These are phyloP conservation scores for Diorhabda elongata DNA, from an alignment of 1,140 invertebrate species.

Conservation along the genomic window DNA sequence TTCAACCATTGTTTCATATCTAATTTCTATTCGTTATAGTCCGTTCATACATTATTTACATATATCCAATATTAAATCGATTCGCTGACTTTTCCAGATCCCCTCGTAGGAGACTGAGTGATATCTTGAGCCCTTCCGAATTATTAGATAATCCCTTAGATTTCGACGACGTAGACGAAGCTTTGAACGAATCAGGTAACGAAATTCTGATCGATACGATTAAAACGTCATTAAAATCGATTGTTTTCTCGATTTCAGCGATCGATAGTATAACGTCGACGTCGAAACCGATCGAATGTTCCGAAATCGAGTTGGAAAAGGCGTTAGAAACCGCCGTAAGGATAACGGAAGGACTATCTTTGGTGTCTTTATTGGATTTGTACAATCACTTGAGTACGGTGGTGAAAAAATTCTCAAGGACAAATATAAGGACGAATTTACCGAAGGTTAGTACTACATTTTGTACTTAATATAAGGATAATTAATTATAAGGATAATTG, in stretches of 20 bases:
- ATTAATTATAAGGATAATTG: slow-evolving; percentile 23
- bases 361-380: slow-evolving; percentile 59
- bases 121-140: slow-evolving; percentile 43
- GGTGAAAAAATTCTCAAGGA: slow-evolving; percentile 52
- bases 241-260: slow-evolving; percentile 15
- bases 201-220: background rate
- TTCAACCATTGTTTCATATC: too few relatives aligned
- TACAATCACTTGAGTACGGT: slow-evolving; percentile 57
- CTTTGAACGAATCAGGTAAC: slow-evolving; percentile 40
- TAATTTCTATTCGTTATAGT: too few relatives aligned
- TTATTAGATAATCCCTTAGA: slow-evolving; percentile 41
- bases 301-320: slow-evolving; percentile 57
- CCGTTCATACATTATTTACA: too few relatives aligned
- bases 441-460: slow-evolving; percentile 52
- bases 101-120: slow-evolving; percentile 34
- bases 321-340: slow-evolving; percentile 55
- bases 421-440: slow-evolving; percentile 55
- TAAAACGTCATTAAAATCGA: background rate
- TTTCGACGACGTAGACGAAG: slow-evolving; percentile 44
- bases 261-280: slow-evolving; percentile 24
- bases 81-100: slow-evolving; percentile 26
- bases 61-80: too few relatives aligned
- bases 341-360: slow-evolving; percentile 51
- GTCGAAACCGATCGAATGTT: slow-evolving; percentile 53
- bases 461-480: background rate